phyloP scores from a whole-genome alignment of 2,113 vertebrate genomes.

The Gallinago jamesoni region DNA sequence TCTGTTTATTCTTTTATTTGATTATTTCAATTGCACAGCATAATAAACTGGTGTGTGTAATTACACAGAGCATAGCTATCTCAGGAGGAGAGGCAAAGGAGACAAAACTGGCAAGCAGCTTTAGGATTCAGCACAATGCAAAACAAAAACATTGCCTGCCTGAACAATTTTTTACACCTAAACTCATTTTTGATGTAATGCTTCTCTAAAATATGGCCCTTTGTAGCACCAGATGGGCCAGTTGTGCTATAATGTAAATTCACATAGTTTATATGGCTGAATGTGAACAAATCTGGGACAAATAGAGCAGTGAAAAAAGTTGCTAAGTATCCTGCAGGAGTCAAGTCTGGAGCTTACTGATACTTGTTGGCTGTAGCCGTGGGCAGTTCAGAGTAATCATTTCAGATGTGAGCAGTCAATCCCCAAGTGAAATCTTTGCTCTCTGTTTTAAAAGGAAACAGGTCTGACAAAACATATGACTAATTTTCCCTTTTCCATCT shows the following conservation, averaged over 20 bases:
- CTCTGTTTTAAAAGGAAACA: not conserved
- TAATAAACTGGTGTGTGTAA: not conserved
- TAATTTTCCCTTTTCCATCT: not conserved
- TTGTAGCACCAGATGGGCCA: not conserved
- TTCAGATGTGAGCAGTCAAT: not conserved
- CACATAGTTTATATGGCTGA: not conserved
- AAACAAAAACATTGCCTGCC: not conserved
- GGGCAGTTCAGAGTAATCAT: not conserved
- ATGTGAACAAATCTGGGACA: not conserved
- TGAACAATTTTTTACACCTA: not conserved
- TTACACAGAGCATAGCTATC: not conserved
- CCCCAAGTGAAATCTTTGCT: not conserved
- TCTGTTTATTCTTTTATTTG: not conserved
- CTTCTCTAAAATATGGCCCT: not conserved
- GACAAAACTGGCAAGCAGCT: not conserved
- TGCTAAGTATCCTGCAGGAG: not conserved
- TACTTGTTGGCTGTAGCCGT: not conserved
- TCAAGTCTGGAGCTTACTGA: not conserved
- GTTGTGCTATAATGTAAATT: not conserved
- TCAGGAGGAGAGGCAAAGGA: not conserved
- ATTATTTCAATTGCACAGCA: not conserved
- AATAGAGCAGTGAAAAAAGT: not conserved
- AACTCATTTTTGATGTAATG: not conserved
- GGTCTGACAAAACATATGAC: not conserved
- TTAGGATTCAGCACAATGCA: not conserved